Evolutionary conservation across 2,113 vertebrate species (phyloP).

Genomic region (Phoenicopterus ruber): DNA sequence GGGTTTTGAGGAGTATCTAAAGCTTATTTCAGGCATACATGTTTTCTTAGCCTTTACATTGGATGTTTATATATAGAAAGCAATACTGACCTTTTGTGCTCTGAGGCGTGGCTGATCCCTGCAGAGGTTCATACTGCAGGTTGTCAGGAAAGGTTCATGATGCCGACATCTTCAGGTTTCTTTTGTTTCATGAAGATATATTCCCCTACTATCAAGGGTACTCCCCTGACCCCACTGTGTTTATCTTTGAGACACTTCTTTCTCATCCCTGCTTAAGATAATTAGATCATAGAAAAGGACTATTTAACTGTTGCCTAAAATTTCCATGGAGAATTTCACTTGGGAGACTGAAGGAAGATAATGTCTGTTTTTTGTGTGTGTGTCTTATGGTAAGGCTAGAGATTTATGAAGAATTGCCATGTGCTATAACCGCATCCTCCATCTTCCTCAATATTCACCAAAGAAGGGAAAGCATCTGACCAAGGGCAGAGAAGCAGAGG

Average conservation of each 20-base stretch:
- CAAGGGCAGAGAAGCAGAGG: neutral
- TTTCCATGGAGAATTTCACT: neutral
- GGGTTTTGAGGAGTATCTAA: fast-evolving
- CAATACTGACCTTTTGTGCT: neutral
- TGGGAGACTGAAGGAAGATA: neutral
- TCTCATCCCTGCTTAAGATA: neutral
- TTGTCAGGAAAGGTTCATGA: neutral
- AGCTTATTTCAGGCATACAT: neutral
- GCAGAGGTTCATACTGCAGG: fast-evolving
- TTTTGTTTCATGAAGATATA: too few species aligned
- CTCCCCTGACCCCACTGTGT: too few species aligned
- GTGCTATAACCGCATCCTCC: neutral
- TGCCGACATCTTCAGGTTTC: neutral
- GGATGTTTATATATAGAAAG: neutral
- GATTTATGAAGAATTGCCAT: neutral
- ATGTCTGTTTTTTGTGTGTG: neutral
- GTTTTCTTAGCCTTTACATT: neutral
- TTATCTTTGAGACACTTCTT: neutral
- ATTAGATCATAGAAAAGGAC: neutral
- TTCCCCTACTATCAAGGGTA: neutral
- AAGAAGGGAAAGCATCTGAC: neutral
- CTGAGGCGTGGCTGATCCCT: neutral
- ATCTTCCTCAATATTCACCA: neutral
- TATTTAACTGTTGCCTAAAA: neutral
- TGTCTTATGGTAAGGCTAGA: neutral